Conservation (phyloP, 2,113 vertebrate species). For the Marcusenius ussheri region DNA sequence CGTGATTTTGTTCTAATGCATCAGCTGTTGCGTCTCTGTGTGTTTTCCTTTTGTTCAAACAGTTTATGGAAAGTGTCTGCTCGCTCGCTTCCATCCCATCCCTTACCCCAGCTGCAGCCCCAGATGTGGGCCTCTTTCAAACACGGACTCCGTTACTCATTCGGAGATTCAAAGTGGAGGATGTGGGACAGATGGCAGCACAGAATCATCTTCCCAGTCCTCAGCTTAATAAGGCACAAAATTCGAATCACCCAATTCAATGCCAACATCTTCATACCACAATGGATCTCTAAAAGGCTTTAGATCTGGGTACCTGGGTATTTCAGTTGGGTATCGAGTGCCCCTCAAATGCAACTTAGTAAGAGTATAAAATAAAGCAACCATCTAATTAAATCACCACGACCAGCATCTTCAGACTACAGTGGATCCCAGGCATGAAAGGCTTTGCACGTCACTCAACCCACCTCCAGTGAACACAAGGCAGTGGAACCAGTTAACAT, state of each 20-base stretch:
- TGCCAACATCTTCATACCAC: not conserved
- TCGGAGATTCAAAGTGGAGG: not conserved
- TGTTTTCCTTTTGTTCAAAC: not conserved
- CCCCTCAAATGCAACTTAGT: not conserved
- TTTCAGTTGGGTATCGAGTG: not conserved
- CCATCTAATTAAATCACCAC: not conserved
- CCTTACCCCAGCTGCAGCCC: not conserved
- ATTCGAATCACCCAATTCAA: not conserved
- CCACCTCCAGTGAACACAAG: not conserved
- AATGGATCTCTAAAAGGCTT: not conserved
- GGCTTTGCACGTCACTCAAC: not conserved
- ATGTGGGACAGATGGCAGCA: not conserved
- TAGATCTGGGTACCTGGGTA: not conserved
- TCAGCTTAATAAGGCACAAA: not conserved
- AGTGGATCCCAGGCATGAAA: not conserved
- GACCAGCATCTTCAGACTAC: not conserved
- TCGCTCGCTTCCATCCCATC: not conserved
- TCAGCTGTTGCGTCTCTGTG: not conserved
- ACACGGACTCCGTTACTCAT: not conserved
- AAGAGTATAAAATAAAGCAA: not conserved
- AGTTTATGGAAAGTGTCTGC: slow-evolving; percentile 10
- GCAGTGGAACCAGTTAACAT: not conserved
- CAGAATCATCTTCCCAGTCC: not conserved
- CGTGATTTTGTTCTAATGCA: not conserved
- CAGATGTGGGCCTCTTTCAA: not conserved